Evolutionary conservation across 30 jellyfish, hydroid and myxozoan genomes (phyloP).

Genomic region (Phacellophora camtschatica): DNA sequence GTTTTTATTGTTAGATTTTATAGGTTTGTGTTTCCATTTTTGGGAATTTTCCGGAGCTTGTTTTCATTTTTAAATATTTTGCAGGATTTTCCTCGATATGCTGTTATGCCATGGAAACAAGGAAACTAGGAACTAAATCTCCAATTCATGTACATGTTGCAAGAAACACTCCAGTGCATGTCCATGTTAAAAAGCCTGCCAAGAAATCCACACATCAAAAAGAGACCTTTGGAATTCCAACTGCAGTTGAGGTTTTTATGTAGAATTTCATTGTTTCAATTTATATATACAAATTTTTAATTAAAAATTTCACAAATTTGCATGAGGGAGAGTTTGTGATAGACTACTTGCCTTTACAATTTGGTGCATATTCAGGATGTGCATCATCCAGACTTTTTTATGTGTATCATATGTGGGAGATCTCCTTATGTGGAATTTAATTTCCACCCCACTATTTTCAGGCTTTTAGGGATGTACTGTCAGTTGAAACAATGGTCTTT

Average conservation of each 20-base stretch:
- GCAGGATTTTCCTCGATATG: neutral
- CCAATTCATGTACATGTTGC: slow-evolving; percentile 90
- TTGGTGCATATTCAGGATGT: too few relatives aligned
- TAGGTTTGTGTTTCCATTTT: neutral
- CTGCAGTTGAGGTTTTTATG: slow-evolving; percentile 64
- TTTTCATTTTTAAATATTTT: too few relatives aligned
- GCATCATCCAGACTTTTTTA: too few relatives aligned
- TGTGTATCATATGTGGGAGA: too few relatives aligned
- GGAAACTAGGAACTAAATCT: slow-evolving; percentile 55
- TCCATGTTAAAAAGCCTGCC: slow-evolving; percentile 65
- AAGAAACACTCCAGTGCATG: slow-evolving; percentile 83
- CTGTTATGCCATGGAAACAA: slow-evolving; percentile 50
- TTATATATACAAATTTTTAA: neutral
- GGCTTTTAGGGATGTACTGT: too few relatives aligned
- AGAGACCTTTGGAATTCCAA: slow-evolving; percentile 58
- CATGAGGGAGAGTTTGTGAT: too few relatives aligned
- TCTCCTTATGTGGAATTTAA: too few relatives aligned
- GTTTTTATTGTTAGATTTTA: neutral
- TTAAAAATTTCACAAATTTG: too few relatives aligned
- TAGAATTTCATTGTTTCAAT: neutral
- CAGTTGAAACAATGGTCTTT: too few relatives aligned
- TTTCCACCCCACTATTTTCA: too few relatives aligned
- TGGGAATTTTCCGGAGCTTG: neutral
- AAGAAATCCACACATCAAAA: neutral
- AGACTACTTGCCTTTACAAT: too few relatives aligned